Evolutionary conservation across 2,888 invertebrate genomes (phyloP), one percentile per base, ranked within the genome.

Genomic region (Drosophila macrothrix): DNA sequence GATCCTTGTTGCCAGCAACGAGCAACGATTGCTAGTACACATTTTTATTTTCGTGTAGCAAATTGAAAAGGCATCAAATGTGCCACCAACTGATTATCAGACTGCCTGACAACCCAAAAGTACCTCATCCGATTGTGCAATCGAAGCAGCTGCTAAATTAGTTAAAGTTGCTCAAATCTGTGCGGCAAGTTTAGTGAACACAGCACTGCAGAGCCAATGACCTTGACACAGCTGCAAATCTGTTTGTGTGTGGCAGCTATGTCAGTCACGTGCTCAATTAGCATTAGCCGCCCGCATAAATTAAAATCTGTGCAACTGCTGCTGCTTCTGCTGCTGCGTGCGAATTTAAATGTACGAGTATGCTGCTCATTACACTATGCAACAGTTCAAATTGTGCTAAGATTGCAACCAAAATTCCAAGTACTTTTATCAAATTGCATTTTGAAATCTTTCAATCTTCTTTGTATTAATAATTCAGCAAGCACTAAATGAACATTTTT

Each of bases 41-140:
- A 71, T 86, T 87, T 83, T 84, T 76, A 84, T 89, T 87, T 71
- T 78, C 69, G 66, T 70, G 78, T 59, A 66, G 71, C 84, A 84
- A 89, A 84, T 87, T 85, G 88, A 83, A 84, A 87, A 80, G 82
- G 66, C 82, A 82, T 67, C 78, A 78, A 71, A 67, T 72, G 69
- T 76, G 62, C 71, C 65, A 67, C 46, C 67, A 61, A 54, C 59
- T 52, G 39, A 54, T 61, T 69, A 52, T 43, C 52, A 16, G 35
- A 6, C 33, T 14, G 58, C 28, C 31, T 31, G 46, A 56, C 28
- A 37, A 52, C 29, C 35, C 10, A 25, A 49, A 53, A 39, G 10
- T 12, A 31, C 12, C n/a, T 33, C 39, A 35, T 28, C 58, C 4
- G 28, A 39, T 39, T n/a, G 58, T 65, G 55, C 49, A 64, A 58